Conservation (phyloP, 1,140 invertebrate genomes). For the Brachionus rotundiformis region DNA sequence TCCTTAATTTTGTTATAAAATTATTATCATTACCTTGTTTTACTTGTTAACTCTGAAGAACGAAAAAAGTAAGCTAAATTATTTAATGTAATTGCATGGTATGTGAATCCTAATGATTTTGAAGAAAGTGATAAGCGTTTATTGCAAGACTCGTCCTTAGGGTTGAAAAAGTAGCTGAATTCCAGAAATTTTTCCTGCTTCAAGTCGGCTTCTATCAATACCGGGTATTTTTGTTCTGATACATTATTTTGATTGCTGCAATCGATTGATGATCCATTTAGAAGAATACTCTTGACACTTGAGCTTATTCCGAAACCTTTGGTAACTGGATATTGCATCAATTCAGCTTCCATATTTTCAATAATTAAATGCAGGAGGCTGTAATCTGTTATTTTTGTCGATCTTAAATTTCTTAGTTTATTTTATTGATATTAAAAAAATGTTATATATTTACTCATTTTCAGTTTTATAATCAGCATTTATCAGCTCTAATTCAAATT, state of each 20-base stretch:
- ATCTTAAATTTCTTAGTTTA: background rate
- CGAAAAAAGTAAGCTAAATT: slow-evolving; percentile 50
- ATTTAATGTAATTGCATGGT: slow-evolving; percentile 44
- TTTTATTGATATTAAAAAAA: background rate
- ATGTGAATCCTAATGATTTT: slow-evolving; percentile 41
- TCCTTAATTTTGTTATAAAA: background rate
- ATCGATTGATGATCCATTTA: slow-evolving; percentile 37
- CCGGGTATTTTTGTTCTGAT: background rate
- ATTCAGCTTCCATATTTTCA: slow-evolving; percentile 31
- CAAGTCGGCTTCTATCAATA: slow-evolving; percentile 27
- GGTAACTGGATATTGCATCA: background rate
- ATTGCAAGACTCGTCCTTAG: background rate
- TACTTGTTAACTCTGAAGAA: background rate
- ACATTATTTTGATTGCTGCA: background rate
- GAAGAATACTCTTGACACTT: slow-evolving; percentile 40
- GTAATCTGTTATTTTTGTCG: background rate
- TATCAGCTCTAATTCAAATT: slow-evolving; percentile 36
- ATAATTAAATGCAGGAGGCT: background rate
- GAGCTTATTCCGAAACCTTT: slow-evolving; percentile 30
- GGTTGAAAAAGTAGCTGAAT: slow-evolving; percentile 22
- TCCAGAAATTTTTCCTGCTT: slow-evolving; percentile 25
- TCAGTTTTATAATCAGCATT: slow-evolving; percentile 33
- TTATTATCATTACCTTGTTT: background rate
- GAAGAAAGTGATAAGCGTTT: background rate
- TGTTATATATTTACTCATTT: background rate